Base-by-base conservation (phyloP, 2,888 invertebrate genomes). In the Brachycybe producta region DNA sequence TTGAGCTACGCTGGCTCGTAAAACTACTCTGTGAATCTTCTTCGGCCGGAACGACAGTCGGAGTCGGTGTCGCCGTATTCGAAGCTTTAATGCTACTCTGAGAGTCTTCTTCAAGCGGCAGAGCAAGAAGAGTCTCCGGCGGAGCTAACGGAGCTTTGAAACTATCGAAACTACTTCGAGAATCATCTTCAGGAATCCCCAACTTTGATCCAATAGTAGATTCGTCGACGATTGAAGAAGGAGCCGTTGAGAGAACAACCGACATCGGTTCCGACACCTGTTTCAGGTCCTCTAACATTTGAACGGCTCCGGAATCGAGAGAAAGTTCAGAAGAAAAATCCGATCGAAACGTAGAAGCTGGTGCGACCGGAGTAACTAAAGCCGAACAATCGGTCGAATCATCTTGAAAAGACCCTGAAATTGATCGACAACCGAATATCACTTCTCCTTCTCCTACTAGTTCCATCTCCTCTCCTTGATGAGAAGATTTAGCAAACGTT, bases 11-110 rank as follows among this genome's bases (percentile, higher is more conserved):
- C 26, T 53, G 56, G 21, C 57, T 57, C 30, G 42, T 40, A 23
- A 51, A 42, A 38, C 56, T 56, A 26, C 49, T 39, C 36, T 52
- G 52, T 7, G 52, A 55, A 34, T 54, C 52, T 35, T 55, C 54
- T 34, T 54, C 53, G 5, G 40, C 41, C 27, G 42, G 42, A 11
- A 49, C 49, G 30, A 39, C 52, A 23, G 42, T 40, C 15, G 52
- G 45, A 27, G 27, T 48, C 30, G 35, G 43, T 34, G 38, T 13
- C 17, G 44, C 36, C 2, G 36, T 32, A 11, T 11, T n/a, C 4
- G 44, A 32, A 2, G 30, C 44, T 19, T 44, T 43, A 28, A 51
- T 42, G 46, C 57, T 57, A 36, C 49, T 49, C 30, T 52, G 52
- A 11, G 50, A 54, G 36, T 52, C 49, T 26, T 55, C 54, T 35